Evolutionary conservation across 2,113 vertebrate genomes (phyloP).

Genomic region (Oryzias javanicus): DNA sequence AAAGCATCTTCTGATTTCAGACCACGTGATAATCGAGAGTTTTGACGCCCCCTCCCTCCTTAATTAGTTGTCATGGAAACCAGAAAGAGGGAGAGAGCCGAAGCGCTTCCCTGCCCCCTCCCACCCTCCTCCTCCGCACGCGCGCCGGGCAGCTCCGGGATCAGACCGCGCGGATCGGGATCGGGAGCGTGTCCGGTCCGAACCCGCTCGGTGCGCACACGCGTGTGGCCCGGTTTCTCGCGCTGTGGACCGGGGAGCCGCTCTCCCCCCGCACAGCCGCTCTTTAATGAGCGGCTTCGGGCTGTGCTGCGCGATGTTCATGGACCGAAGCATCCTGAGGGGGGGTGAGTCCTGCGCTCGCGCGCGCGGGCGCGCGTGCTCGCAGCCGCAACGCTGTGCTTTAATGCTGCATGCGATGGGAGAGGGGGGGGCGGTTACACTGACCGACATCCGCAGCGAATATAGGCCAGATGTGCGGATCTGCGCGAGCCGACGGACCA

Average conservation of each 20-base stretch:
- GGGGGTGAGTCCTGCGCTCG: conserved; percentile 68
- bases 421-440: conserved; percentile 2
- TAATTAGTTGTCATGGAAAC: conserved; percentile 10
- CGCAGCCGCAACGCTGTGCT: conserved; percentile 15
- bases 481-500: background rate
- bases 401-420: conserved; percentile 27
- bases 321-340: conserved; percentile 81
- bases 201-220: conserved; percentile 3
- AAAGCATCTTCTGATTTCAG: too few species aligned
- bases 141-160: conserved; percentile 50
- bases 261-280: conserved; percentile 64
- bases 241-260: conserved; percentile 69
- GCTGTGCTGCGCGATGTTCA: conserved; percentile 83
- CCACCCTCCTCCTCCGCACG: conserved; percentile 27
- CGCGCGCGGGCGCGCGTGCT: conserved; percentile 3
- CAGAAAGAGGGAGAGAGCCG: conserved; percentile 1
- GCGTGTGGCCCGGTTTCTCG: conserved; percentile 45
- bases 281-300: conserved; percentile 83
- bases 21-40: too few species aligned
- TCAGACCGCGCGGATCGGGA: conserved; percentile 41
- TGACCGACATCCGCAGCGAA: conserved; percentile 74
- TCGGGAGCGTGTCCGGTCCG: conserved; percentile 24
- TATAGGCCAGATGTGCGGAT: conserved; percentile 41
- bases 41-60: too few species aligned
- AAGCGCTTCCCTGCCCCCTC: conserved; percentile 9